Evolutionary conservation across 2,113 vertebrate species (phyloP), one percentile per base, ranked within the genome.

Genomic region (Empidonax traillii): DNA sequence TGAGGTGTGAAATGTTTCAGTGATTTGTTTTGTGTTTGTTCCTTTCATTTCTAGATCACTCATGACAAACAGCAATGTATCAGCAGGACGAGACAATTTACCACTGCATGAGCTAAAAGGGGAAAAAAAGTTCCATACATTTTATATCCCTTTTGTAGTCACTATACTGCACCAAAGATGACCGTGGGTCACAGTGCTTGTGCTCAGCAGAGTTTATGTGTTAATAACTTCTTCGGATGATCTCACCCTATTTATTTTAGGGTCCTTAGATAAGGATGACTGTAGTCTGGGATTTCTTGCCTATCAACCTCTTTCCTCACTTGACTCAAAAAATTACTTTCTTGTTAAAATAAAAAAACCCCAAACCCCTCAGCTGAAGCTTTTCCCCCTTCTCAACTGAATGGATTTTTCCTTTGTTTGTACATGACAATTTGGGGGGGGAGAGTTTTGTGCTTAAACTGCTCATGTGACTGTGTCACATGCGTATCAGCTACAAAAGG

Each of bases 41-140:
- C 96, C 88, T 95, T 96, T 94, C 96, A 95, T 96, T 96, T 96
- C 94, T 96, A 94, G 96, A 94, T 96, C 88, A 35, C 76, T 96
- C 95, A 90, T 88, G 95, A 95, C 93, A 94, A 94, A 94, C 94
- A 94, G 93, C 86, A 81, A 91, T 90, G 95, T 96, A 96, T 94
- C 94, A 96, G 95, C 94, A 94, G 90, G 90, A 93, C 12, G 52
- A 93, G 83, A 86, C 95, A 89, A 91, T 96, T 93, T 93, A 65
- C 95, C 85, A 27, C 88, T 43, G 92, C 88, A 75, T 78, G 89
- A 89, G 94, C 94, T 88, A 71, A 93, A 91, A 90, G 85, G 92
- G 90, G 85, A 12, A 83, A 44, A 44, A 91, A 92, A 92, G 89
- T 93, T 93, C 96, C 88, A 94, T 93, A 95, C 78, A 49, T 96